Evolutionary conservation across 2,888 invertebrate genomes (phyloP).

Genomic region (Dichetophora obliterata): DNA sequence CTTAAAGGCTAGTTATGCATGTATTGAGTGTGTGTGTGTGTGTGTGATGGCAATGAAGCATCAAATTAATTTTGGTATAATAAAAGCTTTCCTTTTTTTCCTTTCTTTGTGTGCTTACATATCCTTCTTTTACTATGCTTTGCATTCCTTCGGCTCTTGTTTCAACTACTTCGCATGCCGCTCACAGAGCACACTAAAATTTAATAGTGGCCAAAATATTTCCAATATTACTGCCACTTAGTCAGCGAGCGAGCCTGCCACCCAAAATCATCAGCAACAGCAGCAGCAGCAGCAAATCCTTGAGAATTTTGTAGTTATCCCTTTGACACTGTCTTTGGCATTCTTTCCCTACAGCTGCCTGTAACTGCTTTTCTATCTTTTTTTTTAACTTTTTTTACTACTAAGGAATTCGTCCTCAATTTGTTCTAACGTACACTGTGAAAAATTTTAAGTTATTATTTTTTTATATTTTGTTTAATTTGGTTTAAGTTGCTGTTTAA

Average conservation of each 20-base stretch:
- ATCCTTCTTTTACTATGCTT: not conserved
- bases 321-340: constrained; percentile 2
- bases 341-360: not conserved
- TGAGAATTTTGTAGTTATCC: not conserved
- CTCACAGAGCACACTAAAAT: not conserved
- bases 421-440: too few species aligned
- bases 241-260: not conserved
- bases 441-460: too few species aligned
- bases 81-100: not conserved
- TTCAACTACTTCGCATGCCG: not conserved
- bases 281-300: not conserved
- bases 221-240: not conserved
- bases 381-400: not conserved
- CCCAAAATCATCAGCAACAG: not conserved
- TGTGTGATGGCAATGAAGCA: not conserved
- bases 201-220: not conserved
- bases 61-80: constrained; percentile 24
- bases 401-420: not conserved
- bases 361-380: not conserved
- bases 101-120: not conserved
- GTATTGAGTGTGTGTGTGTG: not conserved
- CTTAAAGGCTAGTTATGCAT: not conserved
- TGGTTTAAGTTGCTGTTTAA: too few species aligned
- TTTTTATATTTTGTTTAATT: too few species aligned
- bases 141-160: not conserved